These are phyloP conservation scores for Celastrina argiolus DNA, from an alignment of 2,888 invertebrate genomes.

Conservation along the genomic window DNA sequence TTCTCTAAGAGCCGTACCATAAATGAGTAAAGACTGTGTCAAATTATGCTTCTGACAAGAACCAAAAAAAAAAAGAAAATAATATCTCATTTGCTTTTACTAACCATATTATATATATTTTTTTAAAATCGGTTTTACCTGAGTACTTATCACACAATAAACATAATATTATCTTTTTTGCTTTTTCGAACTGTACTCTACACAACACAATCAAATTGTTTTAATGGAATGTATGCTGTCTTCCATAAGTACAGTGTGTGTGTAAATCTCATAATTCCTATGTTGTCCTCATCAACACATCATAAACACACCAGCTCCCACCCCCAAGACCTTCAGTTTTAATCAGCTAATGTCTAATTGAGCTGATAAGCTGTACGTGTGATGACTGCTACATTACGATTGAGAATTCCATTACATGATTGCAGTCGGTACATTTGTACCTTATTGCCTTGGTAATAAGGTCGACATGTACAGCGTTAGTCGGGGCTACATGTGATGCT, in stretches of 20 bases:
- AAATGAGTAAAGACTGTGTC: too few relatives aligned
- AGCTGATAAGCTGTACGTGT: conserved; percentile 36
- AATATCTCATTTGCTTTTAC: too few relatives aligned
- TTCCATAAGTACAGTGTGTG: not conserved
- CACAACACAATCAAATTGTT: too few relatives aligned
- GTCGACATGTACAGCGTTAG: not conserved
- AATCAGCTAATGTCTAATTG: conserved; percentile 37
- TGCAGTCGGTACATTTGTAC: conserved; percentile 32
- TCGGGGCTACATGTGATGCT: conserved; percentile 38
- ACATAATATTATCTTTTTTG: too few relatives aligned
- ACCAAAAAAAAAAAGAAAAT: too few relatives aligned
- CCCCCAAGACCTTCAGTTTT: conserved; percentile 26
- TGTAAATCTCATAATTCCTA: not conserved
- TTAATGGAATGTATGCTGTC: too few relatives aligned
- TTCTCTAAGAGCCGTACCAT: too few relatives aligned
- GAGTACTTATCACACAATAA: too few relatives aligned
- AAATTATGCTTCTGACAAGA: too few relatives aligned
- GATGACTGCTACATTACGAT: conserved; percentile 44
- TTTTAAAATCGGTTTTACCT: too few relatives aligned
- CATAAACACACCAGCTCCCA: not conserved
- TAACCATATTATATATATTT: too few relatives aligned
- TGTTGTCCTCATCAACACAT: not conserved
- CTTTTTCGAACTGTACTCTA: too few relatives aligned
- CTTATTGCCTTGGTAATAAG: not conserved
- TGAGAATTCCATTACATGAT: conserved; percentile 55